Conservation (phyloP, 2,888 invertebrate species). For the Caenorhabditis sinica region DNA sequence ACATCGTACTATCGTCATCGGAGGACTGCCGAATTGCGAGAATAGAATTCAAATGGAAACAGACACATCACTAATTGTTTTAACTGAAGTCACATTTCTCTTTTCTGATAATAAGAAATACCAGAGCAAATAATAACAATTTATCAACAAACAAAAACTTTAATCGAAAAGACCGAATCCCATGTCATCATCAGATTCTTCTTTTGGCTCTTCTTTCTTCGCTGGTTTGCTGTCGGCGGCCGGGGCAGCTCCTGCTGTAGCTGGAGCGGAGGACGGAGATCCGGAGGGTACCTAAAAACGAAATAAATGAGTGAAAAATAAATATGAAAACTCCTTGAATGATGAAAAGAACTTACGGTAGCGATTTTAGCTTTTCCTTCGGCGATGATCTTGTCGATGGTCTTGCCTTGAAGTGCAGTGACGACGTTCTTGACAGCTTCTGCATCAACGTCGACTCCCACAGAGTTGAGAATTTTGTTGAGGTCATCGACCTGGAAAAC, state of each 20-base stretch:
- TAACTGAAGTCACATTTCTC: no score
- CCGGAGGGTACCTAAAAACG: conserved; percentile 64
- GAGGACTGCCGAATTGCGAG: no score
- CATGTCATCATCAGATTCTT: no score
- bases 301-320: no score
- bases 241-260: conserved; percentile 68
- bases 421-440: conserved; percentile 91
- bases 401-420: conserved; percentile 91
- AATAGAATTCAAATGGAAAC: no score
- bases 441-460: conserved; percentile 94
- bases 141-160: conserved; percentile 63
- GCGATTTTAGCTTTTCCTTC: conserved; percentile 72
- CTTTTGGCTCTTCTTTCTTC: conserved; percentile 76
- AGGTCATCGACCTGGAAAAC: conserved; percentile 73
- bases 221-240: conserved; percentile 73
- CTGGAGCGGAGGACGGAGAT: conserved; percentile 63
- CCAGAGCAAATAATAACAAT: conserved; percentile 62
- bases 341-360: conserved; percentile 70
- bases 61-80: no score
- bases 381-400: conserved; percentile 86
- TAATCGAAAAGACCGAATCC: no score
- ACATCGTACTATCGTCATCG: no score
- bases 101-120: neutral
- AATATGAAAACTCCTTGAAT: no score
- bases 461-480: conserved; percentile 95